These are phyloP conservation scores for Paedocypris micromegethes DNA, from an alignment of 2,797 vertebrate genomes.

Conservation along the genomic window DNA sequence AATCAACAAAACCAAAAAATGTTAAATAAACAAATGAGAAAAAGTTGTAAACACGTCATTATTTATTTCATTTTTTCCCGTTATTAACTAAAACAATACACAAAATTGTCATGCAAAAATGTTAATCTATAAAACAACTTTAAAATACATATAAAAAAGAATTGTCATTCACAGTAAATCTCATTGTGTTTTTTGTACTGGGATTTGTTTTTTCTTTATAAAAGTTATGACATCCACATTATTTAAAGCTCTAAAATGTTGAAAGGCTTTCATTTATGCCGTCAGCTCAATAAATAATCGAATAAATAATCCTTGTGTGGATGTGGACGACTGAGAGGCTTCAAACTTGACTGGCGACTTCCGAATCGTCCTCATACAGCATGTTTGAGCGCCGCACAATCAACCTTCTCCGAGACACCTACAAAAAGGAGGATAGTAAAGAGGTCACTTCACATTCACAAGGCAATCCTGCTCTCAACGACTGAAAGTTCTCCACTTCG, in stretches of 20 bases:
- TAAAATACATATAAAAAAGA: not conserved
- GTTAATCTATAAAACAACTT: conserved; percentile 13
- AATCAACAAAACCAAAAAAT: no score
- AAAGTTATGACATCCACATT: not conserved
- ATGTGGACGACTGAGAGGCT: conserved; percentile 16
- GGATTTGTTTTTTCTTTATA: not conserved
- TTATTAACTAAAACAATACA: no score
- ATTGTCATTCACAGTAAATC: conserved; percentile 41
- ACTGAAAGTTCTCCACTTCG: not conserved
- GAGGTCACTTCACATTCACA: not conserved
- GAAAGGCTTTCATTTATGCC: conserved; percentile 22
- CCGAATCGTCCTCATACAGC: conserved; percentile 73
- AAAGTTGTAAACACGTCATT: no score
- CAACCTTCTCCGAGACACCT: conserved; percentile 66
- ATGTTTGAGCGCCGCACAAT: conserved; percentile 67
- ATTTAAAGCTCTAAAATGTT: not conserved
- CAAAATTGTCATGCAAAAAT: not conserved
- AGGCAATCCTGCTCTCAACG: conserved; percentile 3
- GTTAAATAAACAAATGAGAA: no score
- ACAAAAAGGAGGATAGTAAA: conserved; percentile 22
- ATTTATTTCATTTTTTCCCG: no score
- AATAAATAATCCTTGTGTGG: conserved; percentile 55
- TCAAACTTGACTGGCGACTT: conserved; percentile 79
- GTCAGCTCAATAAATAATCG: conserved; percentile 61
- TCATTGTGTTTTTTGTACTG: conserved; percentile 6